Evolutionary conservation across 2,797 vertebrate species (phyloP).

Genomic region (Hirundo rustica): DNA sequence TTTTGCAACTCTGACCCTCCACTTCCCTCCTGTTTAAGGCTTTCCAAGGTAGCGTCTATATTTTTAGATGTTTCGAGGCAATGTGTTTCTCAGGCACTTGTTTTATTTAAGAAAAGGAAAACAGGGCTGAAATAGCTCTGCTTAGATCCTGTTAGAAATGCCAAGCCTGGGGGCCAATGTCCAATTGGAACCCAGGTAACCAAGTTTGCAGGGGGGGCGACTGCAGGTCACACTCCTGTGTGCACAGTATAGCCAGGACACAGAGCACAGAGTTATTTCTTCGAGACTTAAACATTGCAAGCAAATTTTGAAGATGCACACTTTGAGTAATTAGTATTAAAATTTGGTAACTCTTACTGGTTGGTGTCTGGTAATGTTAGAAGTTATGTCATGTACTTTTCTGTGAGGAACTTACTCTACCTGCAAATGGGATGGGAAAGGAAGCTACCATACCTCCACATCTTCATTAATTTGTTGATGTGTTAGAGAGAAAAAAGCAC

Average conservation of each 20-base stretch:
- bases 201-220: accelerated
- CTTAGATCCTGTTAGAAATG: not conserved
- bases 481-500: not conserved
- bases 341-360: not conserved
- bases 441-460: not conserved
- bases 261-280: not conserved
- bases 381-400: not conserved
- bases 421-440: not conserved
- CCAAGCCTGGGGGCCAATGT: accelerated
- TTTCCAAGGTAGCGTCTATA: not conserved
- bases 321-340: not conserved
- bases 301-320: not conserved
- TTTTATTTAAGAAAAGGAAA: not conserved
- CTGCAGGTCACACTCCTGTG: not conserved
- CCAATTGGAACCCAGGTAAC: not conserved
- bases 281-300: not conserved
- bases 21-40: not conserved
- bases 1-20: not conserved
- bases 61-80: not conserved
- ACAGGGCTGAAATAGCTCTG: not conserved
- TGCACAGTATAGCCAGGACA: not conserved
- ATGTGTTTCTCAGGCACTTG: not conserved
- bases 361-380: not conserved
- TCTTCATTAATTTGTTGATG: not conserved
- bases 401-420: not conserved